Evolutionary conservation across 1,140 invertebrate species (phyloP).

Genomic region (Oedothorax gibbosus): DNA sequence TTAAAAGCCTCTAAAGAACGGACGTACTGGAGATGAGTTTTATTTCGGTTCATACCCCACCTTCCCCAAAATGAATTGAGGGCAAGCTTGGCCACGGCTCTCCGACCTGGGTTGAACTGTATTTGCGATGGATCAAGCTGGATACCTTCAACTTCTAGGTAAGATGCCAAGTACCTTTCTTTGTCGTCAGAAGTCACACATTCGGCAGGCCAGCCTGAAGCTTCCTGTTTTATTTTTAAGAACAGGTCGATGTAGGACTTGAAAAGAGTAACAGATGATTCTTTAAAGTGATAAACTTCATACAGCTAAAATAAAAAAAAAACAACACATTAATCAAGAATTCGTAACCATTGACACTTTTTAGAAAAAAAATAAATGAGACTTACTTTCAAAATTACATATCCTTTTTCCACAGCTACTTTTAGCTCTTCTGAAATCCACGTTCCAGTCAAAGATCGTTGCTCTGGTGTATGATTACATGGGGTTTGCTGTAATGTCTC

Average conservation of each 20-base stretch:
- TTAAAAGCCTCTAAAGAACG: neutral
- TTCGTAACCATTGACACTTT: neutral
- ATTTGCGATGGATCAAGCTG: neutral
- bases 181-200: neutral
- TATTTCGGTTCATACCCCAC: neutral
- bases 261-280: constrained; percentile 55
- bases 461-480: neutral
- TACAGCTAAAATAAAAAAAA: constrained; percentile 44
- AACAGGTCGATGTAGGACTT: constrained; percentile 61
- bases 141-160: constrained; percentile 19
- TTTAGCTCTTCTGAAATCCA: neutral
- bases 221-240: constrained; percentile 60
- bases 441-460: neutral
- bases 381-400: neutral
- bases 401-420: neutral
- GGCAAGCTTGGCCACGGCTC: constrained; percentile 22
- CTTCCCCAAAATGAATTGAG: constrained; percentile 26
- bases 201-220: constrained; percentile 19
- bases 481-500: neutral
- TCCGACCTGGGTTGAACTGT: constrained; percentile 1
- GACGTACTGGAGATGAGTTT: neutral
- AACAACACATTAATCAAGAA: neutral
- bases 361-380: neutral
- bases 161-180: constrained; percentile 16
- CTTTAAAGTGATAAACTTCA: constrained; percentile 63